Base-by-base conservation (phyloP, 2,888 invertebrate species). In the Rhagonycha lutea region DNA sequence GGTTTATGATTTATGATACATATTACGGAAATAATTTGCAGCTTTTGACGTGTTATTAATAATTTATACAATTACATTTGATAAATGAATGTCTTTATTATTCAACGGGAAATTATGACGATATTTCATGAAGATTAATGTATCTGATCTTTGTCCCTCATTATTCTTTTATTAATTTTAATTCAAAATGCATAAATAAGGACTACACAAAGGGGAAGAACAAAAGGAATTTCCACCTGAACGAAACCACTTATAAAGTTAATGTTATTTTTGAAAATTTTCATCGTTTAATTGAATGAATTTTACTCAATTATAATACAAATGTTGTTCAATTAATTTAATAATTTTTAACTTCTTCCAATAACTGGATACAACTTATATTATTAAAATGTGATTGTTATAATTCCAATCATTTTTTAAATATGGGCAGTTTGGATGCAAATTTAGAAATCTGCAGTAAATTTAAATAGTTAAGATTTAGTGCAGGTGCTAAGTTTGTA, bases 31-130 rank as follows among this genome's bases (percentile, higher is more conserved):
- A 85, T 85, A 84, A 85, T 85, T 85, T 85, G 85, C 84, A 85
- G 83, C 82, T 83, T 83, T 83, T 85, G 85, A 85, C 85, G 80
- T 82, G 84, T 84, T 84, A 86, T 85, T 85, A 85, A 85, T 85
- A 85, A 85, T 85, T 85, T 85, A 85, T 85, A 83, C 83, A 85
- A 85, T 84, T 83, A 82, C 83, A 79, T 81, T 83, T 85, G 86
- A 86, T 85, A 84, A 85, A 86, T 85, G 84, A 81, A 84, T 81
- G 85, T 85, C 85, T 85, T 86, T 85, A 85, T 85, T 84, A 82
- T 83, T 82, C 81, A 83, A 85, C 83, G 84, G 85, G 84, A 85
- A 85, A 86, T 86, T 85, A 85, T 83, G 83, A 83, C 83, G 83
- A 83, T 84, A 84, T 83, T 84, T 85, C 85, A 85, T 83, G 83